These are phyloP conservation scores for Tangara arthus DNA, from an alignment of 2,797 vertebrate genomes.

Conservation along the genomic window DNA sequence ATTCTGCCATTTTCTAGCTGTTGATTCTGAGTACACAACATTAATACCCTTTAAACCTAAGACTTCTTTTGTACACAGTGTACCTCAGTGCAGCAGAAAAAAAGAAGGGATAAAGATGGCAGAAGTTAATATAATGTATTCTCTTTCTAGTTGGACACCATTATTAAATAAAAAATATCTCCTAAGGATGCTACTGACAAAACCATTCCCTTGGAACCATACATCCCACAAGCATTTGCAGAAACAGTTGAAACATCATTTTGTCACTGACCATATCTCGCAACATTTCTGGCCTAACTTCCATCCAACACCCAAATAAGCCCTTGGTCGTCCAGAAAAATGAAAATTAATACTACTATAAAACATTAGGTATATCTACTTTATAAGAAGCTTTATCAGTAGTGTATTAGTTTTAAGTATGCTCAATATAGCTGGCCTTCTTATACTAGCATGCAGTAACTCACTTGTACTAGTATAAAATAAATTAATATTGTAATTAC, in stretches of 20 bases:
- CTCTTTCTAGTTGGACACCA: not conserved
- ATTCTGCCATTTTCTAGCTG: not conserved
- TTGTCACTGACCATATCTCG: not conserved
- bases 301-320: not conserved
- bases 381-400: not conserved
- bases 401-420: not conserved
- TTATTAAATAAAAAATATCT: not conserved
- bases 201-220: not conserved
- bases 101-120: not conserved
- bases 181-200: not conserved
- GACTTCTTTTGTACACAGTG: not conserved
- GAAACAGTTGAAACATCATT: not conserved
- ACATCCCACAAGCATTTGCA: accelerated
- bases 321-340: not conserved
- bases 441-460: not conserved
- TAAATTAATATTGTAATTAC: not conserved
- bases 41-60: not conserved
- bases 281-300: not conserved
- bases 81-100: not conserved
- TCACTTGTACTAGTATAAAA: not conserved
- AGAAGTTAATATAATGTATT: not conserved
- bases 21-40: not conserved
- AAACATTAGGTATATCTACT: not conserved
- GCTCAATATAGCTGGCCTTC: not conserved
- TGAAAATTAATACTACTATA: not conserved